Conservation (phyloP, 2,113 vertebrate genomes). For the Pseudois nayaur region DNA sequence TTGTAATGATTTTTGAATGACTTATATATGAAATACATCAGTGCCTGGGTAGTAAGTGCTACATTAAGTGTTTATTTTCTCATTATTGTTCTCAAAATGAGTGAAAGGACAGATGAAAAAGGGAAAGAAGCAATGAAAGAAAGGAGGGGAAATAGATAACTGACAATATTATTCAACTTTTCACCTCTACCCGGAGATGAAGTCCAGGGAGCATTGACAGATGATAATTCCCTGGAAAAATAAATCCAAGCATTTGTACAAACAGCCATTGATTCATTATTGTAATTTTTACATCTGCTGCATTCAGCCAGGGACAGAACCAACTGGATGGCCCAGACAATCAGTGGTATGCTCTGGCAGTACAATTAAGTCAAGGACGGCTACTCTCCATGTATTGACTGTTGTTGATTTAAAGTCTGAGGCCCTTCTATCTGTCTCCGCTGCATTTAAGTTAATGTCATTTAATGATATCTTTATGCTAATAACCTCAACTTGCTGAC, state of each 20-base stretch:
- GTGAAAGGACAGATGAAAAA: background rate
- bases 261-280: constrained; percentile 12
- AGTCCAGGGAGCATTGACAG: background rate
- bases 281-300: constrained; percentile 8
- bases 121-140: background rate
- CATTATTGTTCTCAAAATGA: background rate
- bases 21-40: background rate
- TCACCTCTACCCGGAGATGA: background rate
- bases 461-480: constrained; percentile 61
- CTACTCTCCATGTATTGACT: constrained; percentile 42
- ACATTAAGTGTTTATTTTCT: background rate
- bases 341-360: constrained; percentile 31
- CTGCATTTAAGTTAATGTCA: constrained; percentile 45
- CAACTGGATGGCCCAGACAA: background rate
- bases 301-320: background rate
- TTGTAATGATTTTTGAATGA: background rate
- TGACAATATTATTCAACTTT: background rate
- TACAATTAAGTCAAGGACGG: constrained; percentile 6
- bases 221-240: background rate
- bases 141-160: background rate
- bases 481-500: constrained; percentile 32
- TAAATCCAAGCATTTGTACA: background rate
- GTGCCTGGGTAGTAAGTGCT: too few relatives aligned
- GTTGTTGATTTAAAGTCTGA: constrained; percentile 41
- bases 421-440: background rate